Evolutionary conservation across 1,140 invertebrate genomes (phyloP).

Genomic region (Hestina assimilis): DNA sequence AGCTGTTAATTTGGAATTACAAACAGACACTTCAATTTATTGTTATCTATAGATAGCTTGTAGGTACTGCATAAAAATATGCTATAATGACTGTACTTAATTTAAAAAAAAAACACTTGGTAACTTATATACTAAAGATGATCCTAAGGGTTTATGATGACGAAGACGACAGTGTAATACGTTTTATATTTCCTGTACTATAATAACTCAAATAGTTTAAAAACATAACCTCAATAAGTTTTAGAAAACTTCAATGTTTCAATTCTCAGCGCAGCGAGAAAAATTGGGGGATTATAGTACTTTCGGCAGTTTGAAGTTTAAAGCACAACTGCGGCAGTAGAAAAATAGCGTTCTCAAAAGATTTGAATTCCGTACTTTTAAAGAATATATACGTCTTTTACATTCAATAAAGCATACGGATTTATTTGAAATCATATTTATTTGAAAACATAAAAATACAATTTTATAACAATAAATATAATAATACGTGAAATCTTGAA

Average conservation of each 20-base stretch:
- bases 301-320: constrained; percentile 16
- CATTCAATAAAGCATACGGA: neutral
- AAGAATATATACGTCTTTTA: neutral
- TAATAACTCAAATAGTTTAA: neutral
- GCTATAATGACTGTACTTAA: no score
- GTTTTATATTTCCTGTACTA: neutral
- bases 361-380: constrained; percentile 14
- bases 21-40: no score
- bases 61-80: no score
- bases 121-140: no score
- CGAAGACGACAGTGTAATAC: no score
- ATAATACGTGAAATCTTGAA: no score
- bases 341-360: constrained; percentile 16
- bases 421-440: neutral
- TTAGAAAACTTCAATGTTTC: constrained; percentile 7
- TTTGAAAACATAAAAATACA: neutral
- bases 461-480: no score
- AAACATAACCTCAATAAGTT: neutral
- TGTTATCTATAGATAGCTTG: no score
- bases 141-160: no score
- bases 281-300: constrained; percentile 20
- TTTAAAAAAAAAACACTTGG: no score
- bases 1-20: no score
- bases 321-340: constrained; percentile 17
- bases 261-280: constrained; percentile 17